phyloP scores from a whole-genome alignment of 1,140 invertebrate species.

The Marisa cornuarietis region DNA sequence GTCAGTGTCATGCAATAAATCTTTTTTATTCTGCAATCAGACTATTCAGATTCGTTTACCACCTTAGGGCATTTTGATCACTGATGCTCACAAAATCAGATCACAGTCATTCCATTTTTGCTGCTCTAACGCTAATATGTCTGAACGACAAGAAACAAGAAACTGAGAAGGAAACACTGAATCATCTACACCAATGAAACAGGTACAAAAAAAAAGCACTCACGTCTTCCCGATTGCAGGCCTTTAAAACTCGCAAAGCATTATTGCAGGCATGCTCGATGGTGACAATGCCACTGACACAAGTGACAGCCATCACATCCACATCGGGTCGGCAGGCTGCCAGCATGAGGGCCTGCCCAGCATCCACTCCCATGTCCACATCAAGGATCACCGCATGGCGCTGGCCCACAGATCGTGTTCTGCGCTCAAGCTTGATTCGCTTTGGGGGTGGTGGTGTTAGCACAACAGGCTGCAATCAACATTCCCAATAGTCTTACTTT shows the following conservation, averaged over 20 bases:
- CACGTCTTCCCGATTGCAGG: slow-evolving; percentile 45
- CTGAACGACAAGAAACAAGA: too few relatives aligned
- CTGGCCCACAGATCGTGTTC: slow-evolving; percentile 1
- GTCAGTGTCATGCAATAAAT: too few relatives aligned
- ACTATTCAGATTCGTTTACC: too few relatives aligned
- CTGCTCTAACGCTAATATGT: too few relatives aligned
- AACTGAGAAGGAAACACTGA: too few relatives aligned
- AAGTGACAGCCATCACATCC: slow-evolving; percentile 54
- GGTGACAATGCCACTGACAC: slow-evolving; percentile 51
- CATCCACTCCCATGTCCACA: slow-evolving; percentile 56
- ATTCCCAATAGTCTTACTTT: too few relatives aligned
- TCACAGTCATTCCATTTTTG: too few relatives aligned
- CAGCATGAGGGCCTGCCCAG: slow-evolving; percentile 59
- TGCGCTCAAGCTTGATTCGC: slow-evolving; percentile 19
- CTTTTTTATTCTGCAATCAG: too few relatives aligned
- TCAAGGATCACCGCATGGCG: slow-evolving; percentile 49
- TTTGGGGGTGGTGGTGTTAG: not conserved
- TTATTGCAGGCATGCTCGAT: slow-evolving; percentile 49
- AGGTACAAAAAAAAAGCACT: slow-evolving; percentile 22
- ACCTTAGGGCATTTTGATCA: too few relatives aligned
- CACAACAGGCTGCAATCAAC: slow-evolving; percentile 11
- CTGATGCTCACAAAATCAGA: too few relatives aligned
- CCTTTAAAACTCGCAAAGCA: slow-evolving; percentile 47
- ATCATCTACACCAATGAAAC: too few relatives aligned
- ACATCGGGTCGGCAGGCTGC: slow-evolving; percentile 42